Conservation (phyloP, 1,140 invertebrate genomes). For the Neotoxoptera formosana region DNA sequence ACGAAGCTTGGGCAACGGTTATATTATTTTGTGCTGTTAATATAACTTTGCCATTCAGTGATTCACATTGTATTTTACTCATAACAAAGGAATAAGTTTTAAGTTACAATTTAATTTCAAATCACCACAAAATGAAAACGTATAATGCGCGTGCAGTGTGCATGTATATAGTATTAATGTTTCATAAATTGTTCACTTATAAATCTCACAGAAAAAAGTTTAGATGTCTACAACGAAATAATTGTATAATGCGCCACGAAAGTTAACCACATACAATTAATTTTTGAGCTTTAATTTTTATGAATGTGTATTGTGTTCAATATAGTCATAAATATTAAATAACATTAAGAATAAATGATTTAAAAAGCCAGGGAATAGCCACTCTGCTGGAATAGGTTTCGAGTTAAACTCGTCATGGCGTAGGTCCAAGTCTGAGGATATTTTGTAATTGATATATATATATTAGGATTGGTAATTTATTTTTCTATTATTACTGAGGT, state of each 20-base stretch:
- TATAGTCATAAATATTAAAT: background rate
- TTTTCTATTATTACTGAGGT: too few species aligned
- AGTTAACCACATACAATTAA: background rate
- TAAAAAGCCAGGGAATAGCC: background rate
- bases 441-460: too few species aligned
- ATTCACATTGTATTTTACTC: background rate
- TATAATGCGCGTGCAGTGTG: background rate
- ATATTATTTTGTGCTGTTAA: background rate
- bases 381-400: background rate
- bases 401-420: background rate
- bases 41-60: background rate
- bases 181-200: constrained; percentile 24
- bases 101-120: constrained; percentile 11
- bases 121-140: background rate
- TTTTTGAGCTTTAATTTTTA: background rate
- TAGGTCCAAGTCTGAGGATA: background rate
- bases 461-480: too few species aligned
- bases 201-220: background rate
- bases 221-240: background rate
- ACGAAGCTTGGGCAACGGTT: background rate
- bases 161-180: background rate
- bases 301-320: background rate
- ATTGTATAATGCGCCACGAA: background rate
- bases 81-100: constrained; percentile 12
- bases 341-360: background rate